These are phyloP conservation scores for Heterotis niloticus DNA, from an alignment of 2,113 vertebrate genomes.

Conservation along the genomic window DNA sequence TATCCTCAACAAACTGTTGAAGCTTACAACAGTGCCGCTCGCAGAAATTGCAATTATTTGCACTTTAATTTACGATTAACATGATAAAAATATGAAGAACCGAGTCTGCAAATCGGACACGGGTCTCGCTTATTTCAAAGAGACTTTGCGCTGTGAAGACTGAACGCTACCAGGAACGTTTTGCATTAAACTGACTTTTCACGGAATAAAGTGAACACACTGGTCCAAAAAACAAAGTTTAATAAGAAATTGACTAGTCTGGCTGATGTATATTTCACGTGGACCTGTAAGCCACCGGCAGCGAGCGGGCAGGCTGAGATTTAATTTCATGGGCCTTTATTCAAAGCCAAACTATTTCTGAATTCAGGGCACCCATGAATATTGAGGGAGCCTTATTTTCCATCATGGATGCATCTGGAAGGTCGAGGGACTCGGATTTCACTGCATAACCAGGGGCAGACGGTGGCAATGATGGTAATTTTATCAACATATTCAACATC, in stretches of 20 bases:
- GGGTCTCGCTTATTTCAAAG: neutral
- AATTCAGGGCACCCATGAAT: constrained; percentile 59
- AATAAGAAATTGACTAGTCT: neutral
- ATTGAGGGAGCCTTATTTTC: constrained; percentile 54
- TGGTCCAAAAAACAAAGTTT: neutral
- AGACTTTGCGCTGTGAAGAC: neutral
- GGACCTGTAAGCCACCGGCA: constrained; percentile 30
- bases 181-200: neutral
- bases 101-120: neutral
- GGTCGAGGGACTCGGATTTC: constrained; percentile 47
- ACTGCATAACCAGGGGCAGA: constrained; percentile 49
- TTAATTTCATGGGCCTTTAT: constrained; percentile 53
- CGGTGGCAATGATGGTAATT: constrained; percentile 60
- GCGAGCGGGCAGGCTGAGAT: constrained; percentile 21
- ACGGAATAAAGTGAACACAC: neutral
- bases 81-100: neutral
- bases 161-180: neutral
- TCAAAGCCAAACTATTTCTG: constrained; percentile 47
- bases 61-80: neutral
- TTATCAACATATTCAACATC: constrained; percentile 73
- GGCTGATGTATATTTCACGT: constrained; percentile 27
- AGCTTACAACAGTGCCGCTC: neutral
- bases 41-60: neutral
- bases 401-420: constrained; percentile 61
- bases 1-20: neutral